Evolutionary conservation across 2,888 invertebrate genomes (phyloP), one percentile per base, ranked within the genome.

Genomic region (Chouioia cunea): DNA sequence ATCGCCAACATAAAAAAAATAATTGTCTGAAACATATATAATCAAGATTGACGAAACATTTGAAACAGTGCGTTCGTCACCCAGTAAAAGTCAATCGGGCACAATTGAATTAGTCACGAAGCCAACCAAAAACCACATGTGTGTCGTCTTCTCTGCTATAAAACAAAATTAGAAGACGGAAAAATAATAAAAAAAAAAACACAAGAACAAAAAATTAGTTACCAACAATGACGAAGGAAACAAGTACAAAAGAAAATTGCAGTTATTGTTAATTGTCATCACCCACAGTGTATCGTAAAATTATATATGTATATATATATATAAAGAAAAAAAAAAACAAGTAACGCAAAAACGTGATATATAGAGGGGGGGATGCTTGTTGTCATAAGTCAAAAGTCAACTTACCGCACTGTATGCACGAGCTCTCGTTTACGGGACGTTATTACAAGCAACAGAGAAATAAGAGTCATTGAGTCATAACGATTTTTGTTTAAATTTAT

Each of bases 381-480:
- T 20, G 22, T 63, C 73, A 74, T 77, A 73, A 74, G 77, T 75
- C 71, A 76, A 77, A 75, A 77, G 71, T 78, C 73, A 79, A 85
- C 85, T 85, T 85, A 85, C 85, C 85, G 75, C 80, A 77, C 72
- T 76, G 79, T 80, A 47, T 76, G 79, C 80, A 82, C 79, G 81
- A 83, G 83, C 81, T 83, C 85, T 85, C 85, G 83, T 81, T 81
- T 82, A 81, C 80, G 76, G 82, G 82, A 79, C 80, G 84, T 83
- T 79, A 83, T 82, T 83, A 84, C 79, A 81, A 84, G 82, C 80
- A 83, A 79, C 79, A 85, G 80, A 85, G 80, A 85, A 85, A 84
- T 76, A 82, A 76, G 76, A 77, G 81, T 83, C 79, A 81, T 83
- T 82, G 78, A 80, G 78, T 80, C 74, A 78, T 76, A 18, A 75